A percentile compares a stretch with the other conserved stretches of the same genome.
These are phyloP conservation scores for Poeciliopsis retropinna DNA, from an alignment of 2,113 vertebrate species.

Conservation along the genomic window DNA sequence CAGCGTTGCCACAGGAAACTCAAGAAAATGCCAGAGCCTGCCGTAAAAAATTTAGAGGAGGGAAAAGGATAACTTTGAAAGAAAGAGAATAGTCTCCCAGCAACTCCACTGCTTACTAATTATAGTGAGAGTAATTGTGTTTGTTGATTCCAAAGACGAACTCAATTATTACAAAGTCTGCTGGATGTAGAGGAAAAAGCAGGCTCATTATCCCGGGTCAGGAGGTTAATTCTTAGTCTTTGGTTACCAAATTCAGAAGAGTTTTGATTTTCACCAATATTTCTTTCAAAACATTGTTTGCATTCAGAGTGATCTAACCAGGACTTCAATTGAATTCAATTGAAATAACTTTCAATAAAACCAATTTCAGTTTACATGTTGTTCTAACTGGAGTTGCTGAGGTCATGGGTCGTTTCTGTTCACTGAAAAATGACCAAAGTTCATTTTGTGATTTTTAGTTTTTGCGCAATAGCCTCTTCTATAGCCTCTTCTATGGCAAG, in stretches of 20 bases:
- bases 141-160: background rate
- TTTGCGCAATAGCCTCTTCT: too few relatives aligned
- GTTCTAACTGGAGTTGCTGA: background rate
- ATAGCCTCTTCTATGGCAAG: too few relatives aligned
- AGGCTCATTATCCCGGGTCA: too few relatives aligned
- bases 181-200: background rate
- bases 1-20: background rate
- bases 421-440: too few relatives aligned
- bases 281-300: too few relatives aligned
- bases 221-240: too few relatives aligned
- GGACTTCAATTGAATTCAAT: too few relatives aligned
- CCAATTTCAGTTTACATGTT: background rate
- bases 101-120: background rate
- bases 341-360: too few relatives aligned
- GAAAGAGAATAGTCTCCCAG: background rate
- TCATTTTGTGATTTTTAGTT: background rate
- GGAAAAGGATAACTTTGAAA: background rate
- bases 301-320: too few relatives aligned
- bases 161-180: background rate
- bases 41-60: background rate
- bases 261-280: too few relatives aligned
- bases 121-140: background rate
- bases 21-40: background rate
- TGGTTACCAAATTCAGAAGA: too few relatives aligned
- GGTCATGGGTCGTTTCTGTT: too few relatives aligned